Base-by-base conservation (phyloP, 2,113 vertebrate species). In the Zosterops hypoxanthus region DNA sequence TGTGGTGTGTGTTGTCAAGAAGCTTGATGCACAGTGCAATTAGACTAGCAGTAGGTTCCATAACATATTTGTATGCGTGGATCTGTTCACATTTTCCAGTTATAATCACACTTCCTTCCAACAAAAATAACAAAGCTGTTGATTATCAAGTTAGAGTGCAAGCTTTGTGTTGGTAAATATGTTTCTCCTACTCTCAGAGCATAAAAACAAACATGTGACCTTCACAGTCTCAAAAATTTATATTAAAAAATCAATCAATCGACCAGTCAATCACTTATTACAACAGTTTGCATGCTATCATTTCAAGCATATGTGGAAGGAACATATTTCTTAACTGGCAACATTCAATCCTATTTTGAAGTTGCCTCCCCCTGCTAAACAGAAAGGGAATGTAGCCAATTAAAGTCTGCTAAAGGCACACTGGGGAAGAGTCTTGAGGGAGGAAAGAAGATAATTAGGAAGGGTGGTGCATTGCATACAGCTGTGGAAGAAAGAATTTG, bases 61-160 rank as follows among this genome's bases (percentile, higher is more conserved):
- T 68, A 57, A 31, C 53, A 52, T 65, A 92, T 84, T 78, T 86
- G 73, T 36, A 65, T 44, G 73, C 88, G 56, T 71, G 69, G 71
- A 41, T 81, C 80, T 77, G 33, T 85, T 95, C 81, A 42, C 31
- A 49, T 96, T 93, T 94, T 86, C 90, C 76, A 94, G 57, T 64
- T 88, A 76, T 11, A 76, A 82, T 84, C 69, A 81, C 52, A 46
- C 36, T 85, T 66, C 28, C 39, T 91, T 82, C 75, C 79, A 93
- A 87, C 50, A 61, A 77, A 96, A 92, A 88, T 77, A 90, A 82
- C 44, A 78, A 92, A 92, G 87, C 68, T 95, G 94, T 91, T 91
- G 70, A 80, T 87, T 42, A 76, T 64, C 29, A 63, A 68, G 84
- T 83, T 94, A 60, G 60, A 84, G 91, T 90, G 93, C 85, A 95